Evolutionary conservation across 2,888 invertebrate genomes (phyloP).

Genomic region (Phalera bucephala): DNA sequence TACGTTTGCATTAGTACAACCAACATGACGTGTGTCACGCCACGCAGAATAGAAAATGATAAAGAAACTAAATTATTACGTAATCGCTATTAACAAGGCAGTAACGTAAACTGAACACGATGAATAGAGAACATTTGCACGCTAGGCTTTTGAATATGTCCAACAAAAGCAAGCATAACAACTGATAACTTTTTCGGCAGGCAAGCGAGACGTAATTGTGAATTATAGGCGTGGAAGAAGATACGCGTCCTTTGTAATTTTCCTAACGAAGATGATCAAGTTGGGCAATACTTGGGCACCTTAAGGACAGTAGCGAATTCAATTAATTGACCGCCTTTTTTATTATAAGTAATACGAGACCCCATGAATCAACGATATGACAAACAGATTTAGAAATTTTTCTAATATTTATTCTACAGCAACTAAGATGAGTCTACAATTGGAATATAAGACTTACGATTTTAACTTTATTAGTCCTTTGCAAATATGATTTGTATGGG

Average conservation of each 20-base stretch:
- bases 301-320: no score
- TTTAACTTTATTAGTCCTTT: constrained; percentile 13
- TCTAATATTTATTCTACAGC: no score
- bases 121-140: constrained; percentile 33
- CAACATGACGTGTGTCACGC: constrained; percentile 55
- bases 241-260: no score
- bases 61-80: constrained; percentile 49
- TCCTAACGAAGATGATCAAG: no score
- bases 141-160: constrained; percentile 37
- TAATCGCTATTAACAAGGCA: constrained; percentile 40
- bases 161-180: constrained; percentile 47
- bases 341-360: no score
- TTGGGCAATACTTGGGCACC: no score
- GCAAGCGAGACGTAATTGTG: constrained; percentile 16
- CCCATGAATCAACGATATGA: no score
- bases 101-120: constrained; percentile 32
- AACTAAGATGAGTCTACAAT: no score
- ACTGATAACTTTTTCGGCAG: constrained; percentile 33
- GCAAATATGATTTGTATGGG: constrained; percentile 30
- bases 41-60: constrained; percentile 46
- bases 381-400: no score
- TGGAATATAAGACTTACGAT: no score
- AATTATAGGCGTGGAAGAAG: not conserved
- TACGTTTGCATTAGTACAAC: constrained; percentile 26
- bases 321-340: no score